Evolutionary conservation across 2,113 vertebrate genomes (phyloP).

Genomic region (Phalacrocorax carbo): DNA sequence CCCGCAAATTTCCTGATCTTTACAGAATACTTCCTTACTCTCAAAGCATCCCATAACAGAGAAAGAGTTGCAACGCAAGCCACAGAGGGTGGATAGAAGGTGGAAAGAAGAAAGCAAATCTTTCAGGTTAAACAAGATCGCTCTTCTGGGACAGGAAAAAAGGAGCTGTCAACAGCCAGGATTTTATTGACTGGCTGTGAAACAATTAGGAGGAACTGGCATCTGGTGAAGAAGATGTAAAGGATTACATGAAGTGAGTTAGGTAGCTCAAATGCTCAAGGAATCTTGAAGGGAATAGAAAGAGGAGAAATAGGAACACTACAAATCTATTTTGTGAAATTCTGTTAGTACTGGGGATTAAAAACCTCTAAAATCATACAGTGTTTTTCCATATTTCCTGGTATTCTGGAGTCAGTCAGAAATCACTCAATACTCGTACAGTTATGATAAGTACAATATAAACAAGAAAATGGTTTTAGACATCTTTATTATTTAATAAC

Average conservation of each 20-base stretch:
- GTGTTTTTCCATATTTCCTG: not conserved
- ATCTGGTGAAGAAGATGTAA: not conserved
- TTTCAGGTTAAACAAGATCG: not conserved
- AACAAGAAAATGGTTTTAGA: constrained; percentile 52
- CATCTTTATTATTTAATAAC: constrained; percentile 61
- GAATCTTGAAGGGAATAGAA: not conserved
- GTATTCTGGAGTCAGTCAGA: not conserved
- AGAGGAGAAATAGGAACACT: not conserved
- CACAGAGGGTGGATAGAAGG: not conserved
- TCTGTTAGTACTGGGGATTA: not conserved
- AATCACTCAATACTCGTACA: not conserved
- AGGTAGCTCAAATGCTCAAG: not conserved
- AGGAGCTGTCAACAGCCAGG: not conserved
- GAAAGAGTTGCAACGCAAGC: not conserved
- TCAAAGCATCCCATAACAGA: not conserved
- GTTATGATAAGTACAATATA: constrained; percentile 47
- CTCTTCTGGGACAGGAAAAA: not conserved
- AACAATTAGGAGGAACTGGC: not conserved
- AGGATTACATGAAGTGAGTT: not conserved
- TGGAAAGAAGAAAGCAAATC: not conserved
- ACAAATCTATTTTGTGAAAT: not conserved
- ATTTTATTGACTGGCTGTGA: not conserved
- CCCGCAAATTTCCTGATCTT: not conserved
- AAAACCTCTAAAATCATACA: not conserved
- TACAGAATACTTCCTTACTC: not conserved